Base-by-base conservation (phyloP, 2,797 vertebrate genomes). In the Myoxocephalus aenaeus region DNA sequence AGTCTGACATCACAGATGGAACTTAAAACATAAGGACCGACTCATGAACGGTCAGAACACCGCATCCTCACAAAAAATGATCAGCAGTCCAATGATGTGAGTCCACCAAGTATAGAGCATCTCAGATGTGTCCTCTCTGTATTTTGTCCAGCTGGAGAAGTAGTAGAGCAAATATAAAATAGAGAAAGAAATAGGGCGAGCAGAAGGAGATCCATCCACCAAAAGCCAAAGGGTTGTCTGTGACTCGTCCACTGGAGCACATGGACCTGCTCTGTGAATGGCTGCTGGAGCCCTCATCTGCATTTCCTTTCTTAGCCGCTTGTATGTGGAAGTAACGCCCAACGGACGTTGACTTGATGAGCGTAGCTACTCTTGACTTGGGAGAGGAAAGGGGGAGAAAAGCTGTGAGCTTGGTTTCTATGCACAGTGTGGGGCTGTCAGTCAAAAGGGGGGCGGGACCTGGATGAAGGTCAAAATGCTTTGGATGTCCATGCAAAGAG, bases 291-390 rank as follows among this genome's bases (percentile, higher is more conserved):
- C 89, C 92, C 93, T 96, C 90, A 97, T 97, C 96, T 97, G 94
- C 96, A 96, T 97, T 97, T 96, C 95, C 95, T 94, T 96, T 96
- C 95, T 92, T 94, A 92, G 90, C 90, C 83, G 90, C 95, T 95
- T 96, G 95, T 95, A 94, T 95, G 94, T 96, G 96, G 96, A 97
- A 97, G 96, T 96, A 92, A 96, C 91, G 92, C 94, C 96, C 95
- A 95, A 92, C 85, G 85, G 93, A 91, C 90, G 87, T 91, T 93
- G 96, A 95, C 95, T 95, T 82, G 87, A 90, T 86, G 89, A 94
- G 94, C 90, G 87, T 84, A 68, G 76, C 72, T 73, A 17, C 44
- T 84, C 79, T 74, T 85, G 71, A 85, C 81, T 86, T 61, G 65
- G 44, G 53, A 3, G 57, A 75, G 29, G 27, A 32, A 54, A 46